Conservation (phyloP, 1,140 invertebrate species). For the Araneus ventricosus region DNA sequence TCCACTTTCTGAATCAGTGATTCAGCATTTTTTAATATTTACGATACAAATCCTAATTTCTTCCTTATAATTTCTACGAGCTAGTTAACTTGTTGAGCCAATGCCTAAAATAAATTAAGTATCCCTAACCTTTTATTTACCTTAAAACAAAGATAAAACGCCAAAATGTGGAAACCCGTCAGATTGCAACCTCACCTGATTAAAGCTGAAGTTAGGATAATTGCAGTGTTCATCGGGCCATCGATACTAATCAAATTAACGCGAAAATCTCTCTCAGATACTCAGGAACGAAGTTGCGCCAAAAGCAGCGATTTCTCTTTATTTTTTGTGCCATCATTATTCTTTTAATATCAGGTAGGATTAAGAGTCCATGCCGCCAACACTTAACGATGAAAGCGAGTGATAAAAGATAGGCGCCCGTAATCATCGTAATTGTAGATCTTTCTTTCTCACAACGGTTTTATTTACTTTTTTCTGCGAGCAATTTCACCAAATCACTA, state of each 20-base stretch:
- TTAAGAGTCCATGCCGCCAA: conserved; percentile 16
- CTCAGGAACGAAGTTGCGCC: not conserved
- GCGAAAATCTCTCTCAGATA: conserved; percentile 41
- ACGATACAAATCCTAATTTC: too few species aligned
- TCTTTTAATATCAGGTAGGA: conserved; percentile 40
- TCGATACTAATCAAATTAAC: conserved; percentile 64
- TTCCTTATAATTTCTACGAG: too few species aligned
- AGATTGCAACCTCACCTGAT: conserved; percentile 31
- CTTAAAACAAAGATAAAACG: not conserved
- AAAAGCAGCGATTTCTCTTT: not conserved
- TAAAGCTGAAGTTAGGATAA: conserved; percentile 40
- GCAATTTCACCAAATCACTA: not conserved
- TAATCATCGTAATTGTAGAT: conserved; percentile 35
- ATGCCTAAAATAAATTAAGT: too few species aligned
- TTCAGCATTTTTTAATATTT: too few species aligned
- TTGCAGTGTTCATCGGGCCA: conserved; percentile 55
- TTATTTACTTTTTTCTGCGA: not conserved
- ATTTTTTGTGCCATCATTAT: conserved; percentile 17
- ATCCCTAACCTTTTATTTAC: too few species aligned
- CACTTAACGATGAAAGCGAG: conserved; percentile 25
- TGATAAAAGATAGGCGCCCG: conserved; percentile 22
- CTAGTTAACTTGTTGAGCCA: too few species aligned
- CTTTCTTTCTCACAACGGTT: not conserved
- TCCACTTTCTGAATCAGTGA: too few species aligned
- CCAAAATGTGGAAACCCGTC: not conserved